Percentiles rank a stretch among this genome's conserved stretches.
These are phyloP conservation scores for Eucera pruinosa DNA, from an alignment of 2,888 invertebrate species.

Conservation along the genomic window DNA sequence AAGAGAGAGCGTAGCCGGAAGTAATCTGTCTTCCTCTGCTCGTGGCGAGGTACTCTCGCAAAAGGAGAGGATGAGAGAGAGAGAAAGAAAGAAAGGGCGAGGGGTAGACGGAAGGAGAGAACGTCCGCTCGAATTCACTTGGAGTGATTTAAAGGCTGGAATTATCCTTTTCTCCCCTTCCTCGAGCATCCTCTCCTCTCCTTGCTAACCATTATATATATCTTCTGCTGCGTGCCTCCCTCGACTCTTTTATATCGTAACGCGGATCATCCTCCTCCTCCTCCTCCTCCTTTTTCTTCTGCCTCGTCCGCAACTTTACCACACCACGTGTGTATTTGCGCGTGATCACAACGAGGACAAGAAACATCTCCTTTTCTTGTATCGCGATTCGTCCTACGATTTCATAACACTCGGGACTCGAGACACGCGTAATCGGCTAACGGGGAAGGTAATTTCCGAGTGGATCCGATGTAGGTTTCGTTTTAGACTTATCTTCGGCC, in stretches of 20 bases:
- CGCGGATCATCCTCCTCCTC: constrained; percentile 32
- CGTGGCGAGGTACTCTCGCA: constrained; percentile 56
- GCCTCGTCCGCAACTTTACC: not conserved
- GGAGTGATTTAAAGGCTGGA: constrained; percentile 70
- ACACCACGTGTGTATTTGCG: constrained; percentile 22
- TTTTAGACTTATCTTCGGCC: not conserved
- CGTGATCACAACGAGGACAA: too few species aligned
- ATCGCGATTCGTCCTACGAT: too few species aligned
- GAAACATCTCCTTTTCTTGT: too few species aligned
- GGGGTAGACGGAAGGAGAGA: constrained; percentile 30
- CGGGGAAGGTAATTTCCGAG: not conserved
- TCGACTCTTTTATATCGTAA: constrained; percentile 41
- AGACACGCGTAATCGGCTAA: too few species aligned
- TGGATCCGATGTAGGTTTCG: constrained; percentile 8
- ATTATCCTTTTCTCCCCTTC: constrained; percentile 61
- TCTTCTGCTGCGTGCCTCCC: constrained; percentile 29
- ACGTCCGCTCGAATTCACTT: constrained; percentile 70
- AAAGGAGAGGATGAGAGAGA: constrained; percentile 29
- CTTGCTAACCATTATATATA: constrained; percentile 44
- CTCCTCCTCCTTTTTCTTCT: not conserved
- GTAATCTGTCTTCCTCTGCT: constrained; percentile 72
- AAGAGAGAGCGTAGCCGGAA: constrained; percentile 66
- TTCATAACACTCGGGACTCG: too few species aligned
- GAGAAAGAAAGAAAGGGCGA: constrained; percentile 7
- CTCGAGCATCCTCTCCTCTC: constrained; percentile 35